Conservation (phyloP, 1,140 invertebrate species). For the Leptinotarsa texana region DNA sequence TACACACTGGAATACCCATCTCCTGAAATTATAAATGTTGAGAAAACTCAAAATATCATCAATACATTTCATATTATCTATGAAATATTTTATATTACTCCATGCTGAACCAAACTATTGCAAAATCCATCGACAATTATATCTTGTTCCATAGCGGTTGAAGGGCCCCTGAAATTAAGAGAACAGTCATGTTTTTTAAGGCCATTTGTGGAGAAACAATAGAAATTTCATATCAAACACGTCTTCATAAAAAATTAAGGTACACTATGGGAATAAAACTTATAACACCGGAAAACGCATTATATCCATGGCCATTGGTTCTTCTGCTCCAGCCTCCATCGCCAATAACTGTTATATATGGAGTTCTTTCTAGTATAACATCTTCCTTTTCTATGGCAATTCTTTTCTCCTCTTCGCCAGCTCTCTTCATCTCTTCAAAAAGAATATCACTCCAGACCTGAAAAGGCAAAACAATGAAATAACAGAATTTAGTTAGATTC, state of each 20-base stretch:
- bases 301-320: constrained; percentile 11
- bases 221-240: too few species aligned
- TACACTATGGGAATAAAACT: too few species aligned
- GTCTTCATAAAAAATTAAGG: too few species aligned
- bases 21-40: background rate
- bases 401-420: background rate
- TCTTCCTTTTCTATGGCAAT: background rate
- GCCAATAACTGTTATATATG: constrained; percentile 13
- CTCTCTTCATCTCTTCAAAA: background rate
- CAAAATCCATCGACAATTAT: constrained; percentile 11
- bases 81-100: constrained; percentile 12
- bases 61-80: constrained; percentile 10
- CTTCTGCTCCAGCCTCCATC: constrained; percentile 10
- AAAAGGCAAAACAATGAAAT: background rate
- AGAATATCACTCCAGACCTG: background rate
- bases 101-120: constrained; percentile 12
- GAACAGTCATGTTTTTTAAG: background rate
- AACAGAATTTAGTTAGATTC: background rate
- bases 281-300: too few species aligned
- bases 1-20: constrained; percentile 12
- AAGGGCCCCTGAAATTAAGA: constrained; percentile 12
- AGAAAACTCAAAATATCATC: background rate
- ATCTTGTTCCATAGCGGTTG: constrained; percentile 16
- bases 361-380: background rate
- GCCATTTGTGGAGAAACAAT: too few species aligned